Conservation (phyloP, 2,113 vertebrate species). For the Odocoileus hemionus region DNA sequence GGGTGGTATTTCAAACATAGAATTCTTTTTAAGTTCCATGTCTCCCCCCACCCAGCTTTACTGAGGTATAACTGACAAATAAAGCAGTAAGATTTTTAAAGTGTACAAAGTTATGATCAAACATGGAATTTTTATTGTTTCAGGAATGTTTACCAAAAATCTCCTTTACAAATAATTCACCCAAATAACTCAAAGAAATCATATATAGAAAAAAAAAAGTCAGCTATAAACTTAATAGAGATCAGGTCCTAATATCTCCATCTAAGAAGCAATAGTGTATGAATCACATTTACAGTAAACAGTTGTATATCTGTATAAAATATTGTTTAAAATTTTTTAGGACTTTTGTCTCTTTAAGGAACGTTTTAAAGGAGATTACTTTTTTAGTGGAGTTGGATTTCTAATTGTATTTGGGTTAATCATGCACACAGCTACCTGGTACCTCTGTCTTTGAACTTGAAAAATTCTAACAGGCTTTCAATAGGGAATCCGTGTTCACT, state of each 20-base stretch:
- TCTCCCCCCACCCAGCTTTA: background rate
- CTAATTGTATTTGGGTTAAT: background rate
- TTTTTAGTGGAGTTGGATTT: background rate
- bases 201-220: background rate
- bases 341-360: background rate
- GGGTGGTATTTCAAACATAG: background rate
- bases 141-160: background rate
- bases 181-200: background rate
- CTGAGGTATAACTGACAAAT: background rate
- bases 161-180: background rate
- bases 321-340: background rate
- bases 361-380: background rate
- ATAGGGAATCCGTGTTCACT: background rate
- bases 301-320: background rate
- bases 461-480: background rate
- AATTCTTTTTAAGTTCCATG: background rate
- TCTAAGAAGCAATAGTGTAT: background rate
- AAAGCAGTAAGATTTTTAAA: background rate
- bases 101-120: background rate
- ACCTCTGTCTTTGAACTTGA: background rate
- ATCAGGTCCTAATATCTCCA: background rate
- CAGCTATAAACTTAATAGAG: background rate
- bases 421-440: background rate
- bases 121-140: background rate
- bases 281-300: background rate